A percentile compares a stretch with the other conserved stretches of the same genome.
Conservation (phyloP, 2,888 invertebrate species). For the Yponomeuta malinellus region DNA sequence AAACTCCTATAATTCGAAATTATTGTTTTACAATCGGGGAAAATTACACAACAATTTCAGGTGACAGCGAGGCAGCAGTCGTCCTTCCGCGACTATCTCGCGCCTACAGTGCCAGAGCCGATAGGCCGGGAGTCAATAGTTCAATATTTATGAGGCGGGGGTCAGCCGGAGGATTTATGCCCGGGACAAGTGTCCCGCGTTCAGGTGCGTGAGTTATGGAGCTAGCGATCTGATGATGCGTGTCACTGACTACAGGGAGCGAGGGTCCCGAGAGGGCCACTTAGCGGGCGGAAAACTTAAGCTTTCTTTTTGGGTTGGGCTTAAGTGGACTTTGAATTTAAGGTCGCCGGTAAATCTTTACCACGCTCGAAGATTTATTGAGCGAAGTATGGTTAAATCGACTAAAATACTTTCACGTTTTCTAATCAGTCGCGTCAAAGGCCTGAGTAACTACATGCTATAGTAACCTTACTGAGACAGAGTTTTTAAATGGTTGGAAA, state of each 20-base stretch:
- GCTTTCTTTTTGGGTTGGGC: background rate
- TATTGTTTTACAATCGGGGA: too few relatives aligned
- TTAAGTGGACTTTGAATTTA: background rate
- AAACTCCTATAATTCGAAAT: too few relatives aligned
- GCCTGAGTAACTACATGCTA: too few relatives aligned
- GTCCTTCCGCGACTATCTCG: background rate
- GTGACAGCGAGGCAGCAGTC: too few relatives aligned
- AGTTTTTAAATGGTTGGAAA: too few relatives aligned
- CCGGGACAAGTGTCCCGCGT: conserved; percentile 50
- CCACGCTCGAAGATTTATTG: too few relatives aligned
- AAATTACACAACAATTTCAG: too few relatives aligned
- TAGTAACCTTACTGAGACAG: too few relatives aligned
- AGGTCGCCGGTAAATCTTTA: background rate
- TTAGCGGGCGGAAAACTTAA: background rate
- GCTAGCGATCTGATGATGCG: conserved; percentile 26
- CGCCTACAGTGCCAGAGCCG: background rate
- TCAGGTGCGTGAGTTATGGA: conserved; percentile 53
- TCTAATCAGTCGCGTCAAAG: too few relatives aligned
- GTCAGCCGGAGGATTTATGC: conserved; percentile 49
- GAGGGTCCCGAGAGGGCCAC: background rate
- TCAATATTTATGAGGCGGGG: conserved; percentile 24
- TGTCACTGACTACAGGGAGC: conserved; percentile 12
- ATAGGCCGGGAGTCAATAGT: conserved; percentile 21
- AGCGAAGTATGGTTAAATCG: too few relatives aligned
- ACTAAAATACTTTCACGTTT: too few relatives aligned